Conservation (phyloP, 2,888 invertebrate species). For the Drymonia ruficornis region DNA sequence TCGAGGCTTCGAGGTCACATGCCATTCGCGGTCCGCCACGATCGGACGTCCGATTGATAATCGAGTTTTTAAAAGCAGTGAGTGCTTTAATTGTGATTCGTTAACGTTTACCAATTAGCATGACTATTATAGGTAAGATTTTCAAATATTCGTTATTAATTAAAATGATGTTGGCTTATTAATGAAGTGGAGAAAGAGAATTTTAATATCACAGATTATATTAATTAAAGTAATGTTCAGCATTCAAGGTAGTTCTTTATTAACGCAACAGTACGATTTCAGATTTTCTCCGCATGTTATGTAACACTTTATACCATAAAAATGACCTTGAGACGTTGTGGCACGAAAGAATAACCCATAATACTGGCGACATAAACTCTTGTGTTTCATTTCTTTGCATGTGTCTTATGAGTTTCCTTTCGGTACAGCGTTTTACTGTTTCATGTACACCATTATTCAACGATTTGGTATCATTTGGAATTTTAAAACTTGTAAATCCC, state of each 20-base stretch:
- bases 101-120: constrained; percentile 38
- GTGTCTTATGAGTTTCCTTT: constrained; percentile 11
- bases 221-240: background rate
- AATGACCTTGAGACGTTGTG: constrained; percentile 44
- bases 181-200: no score
- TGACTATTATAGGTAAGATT: constrained; percentile 74
- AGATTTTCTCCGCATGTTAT: constrained; percentile 39
- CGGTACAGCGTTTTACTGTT: background rate
- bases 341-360: constrained; percentile 23
- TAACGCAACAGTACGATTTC: background rate
- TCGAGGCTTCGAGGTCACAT: constrained; percentile 81
- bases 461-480: background rate
- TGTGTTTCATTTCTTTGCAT: constrained; percentile 38
- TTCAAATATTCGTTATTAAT: background rate
- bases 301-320: constrained; percentile 41
- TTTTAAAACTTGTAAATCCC: background rate
- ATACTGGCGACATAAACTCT: constrained; percentile 27
- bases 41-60: constrained; percentile 56
- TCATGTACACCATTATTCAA: background rate
- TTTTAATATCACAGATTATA: no score
- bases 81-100: constrained; percentile 40
- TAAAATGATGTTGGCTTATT: background rate
- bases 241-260: background rate
- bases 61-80: constrained; percentile 31
- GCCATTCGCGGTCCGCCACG: constrained; percentile 56